phyloP scores from a whole-genome alignment of 2,113 vertebrate genomes.

The Caranx ignobilis region DNA sequence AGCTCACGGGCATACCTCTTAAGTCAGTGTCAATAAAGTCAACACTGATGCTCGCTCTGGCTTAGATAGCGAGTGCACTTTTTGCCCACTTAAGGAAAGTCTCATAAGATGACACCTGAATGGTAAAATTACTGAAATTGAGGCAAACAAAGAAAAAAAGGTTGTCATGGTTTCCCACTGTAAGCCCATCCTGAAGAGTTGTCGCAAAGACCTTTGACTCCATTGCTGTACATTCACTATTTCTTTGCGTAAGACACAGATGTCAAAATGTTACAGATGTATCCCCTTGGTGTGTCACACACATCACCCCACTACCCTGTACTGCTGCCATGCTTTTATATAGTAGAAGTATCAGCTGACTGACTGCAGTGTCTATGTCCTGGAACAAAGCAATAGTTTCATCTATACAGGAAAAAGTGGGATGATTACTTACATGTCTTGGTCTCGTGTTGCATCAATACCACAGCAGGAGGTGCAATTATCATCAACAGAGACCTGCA shows the following conservation, averaged over 20 bases:
- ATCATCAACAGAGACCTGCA: not conserved
- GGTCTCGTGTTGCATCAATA: not conserved
- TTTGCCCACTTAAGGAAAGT: conserved; percentile 28
- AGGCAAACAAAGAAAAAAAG: conserved; percentile 13
- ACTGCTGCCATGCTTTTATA: conserved; percentile 3
- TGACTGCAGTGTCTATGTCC: not conserved
- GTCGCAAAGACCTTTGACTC: not conserved
- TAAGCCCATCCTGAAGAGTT: not conserved
- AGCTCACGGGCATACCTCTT: conserved; percentile 48
- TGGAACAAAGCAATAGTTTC: not conserved
- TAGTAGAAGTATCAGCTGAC: conserved; percentile 6
- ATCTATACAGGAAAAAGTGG: not conserved
- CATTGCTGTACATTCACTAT: not conserved
- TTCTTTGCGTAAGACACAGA: not conserved
- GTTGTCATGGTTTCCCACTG: not conserved
- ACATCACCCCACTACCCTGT: conserved; percentile 15
- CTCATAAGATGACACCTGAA: conserved; percentile 29
- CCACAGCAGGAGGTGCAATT: not conserved
- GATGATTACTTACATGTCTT: not conserved
- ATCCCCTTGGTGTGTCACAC: conserved; percentile 5
- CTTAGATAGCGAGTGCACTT: conserved; percentile 32
- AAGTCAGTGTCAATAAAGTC: conserved; percentile 59
- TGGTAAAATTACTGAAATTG: conserved; percentile 7
- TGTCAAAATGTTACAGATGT: conserved; percentile 28
- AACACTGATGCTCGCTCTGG: conserved; percentile 38